Base-by-base conservation (phyloP, 2,888 invertebrate species). In the Melieria omissa region DNA sequence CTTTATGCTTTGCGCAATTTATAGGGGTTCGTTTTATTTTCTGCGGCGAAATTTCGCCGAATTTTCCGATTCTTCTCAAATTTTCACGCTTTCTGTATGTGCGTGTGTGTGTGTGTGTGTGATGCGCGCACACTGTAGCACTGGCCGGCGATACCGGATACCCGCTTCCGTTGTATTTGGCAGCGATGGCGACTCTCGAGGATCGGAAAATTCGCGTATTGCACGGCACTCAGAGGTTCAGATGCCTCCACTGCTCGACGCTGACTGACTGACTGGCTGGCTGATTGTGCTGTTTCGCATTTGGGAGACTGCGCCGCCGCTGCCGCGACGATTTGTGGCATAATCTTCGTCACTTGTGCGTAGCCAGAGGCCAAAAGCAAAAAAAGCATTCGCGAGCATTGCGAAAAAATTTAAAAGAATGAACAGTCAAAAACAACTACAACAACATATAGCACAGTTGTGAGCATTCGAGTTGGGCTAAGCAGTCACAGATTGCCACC, bases 181-280 rank as follows among this genome's bases (percentile, higher is more conserved):
- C 29, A 29, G 29, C 29, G 2, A 16, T 16, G 16, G 16, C 16
- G 29, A 29, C 29, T 29, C 3, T 29, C 29, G 29, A 57, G 10
- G n/a, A 16, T 57, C 42, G 61, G 29, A 47, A 12, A n/a, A 14
- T 46, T 47, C 47, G 61, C 65, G 41, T 70, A 67, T 61, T 68
- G 70, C 63, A 71, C 29, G 70, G 74, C 76, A 75, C 75, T 77
- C 71, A 74, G 73, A 75, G 78, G 75, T 73, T 77, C 75, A 70
- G 70, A 69, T 75, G 70, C 69, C 73, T 77, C 77, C 72, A 77
- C 78, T 77, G 73, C 76, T 73, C 75, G 73, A 74, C 74, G 52
- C 73, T 75, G 74, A 78, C 78, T 78, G 77, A 76, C 47, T 47
- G 57, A 12, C 52, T 46, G 64, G 54, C 63, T 54, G 46, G 55